phyloP scores from a whole-genome alignment of 2,888 invertebrate genomes.

The Polydrusus tereticollis region DNA sequence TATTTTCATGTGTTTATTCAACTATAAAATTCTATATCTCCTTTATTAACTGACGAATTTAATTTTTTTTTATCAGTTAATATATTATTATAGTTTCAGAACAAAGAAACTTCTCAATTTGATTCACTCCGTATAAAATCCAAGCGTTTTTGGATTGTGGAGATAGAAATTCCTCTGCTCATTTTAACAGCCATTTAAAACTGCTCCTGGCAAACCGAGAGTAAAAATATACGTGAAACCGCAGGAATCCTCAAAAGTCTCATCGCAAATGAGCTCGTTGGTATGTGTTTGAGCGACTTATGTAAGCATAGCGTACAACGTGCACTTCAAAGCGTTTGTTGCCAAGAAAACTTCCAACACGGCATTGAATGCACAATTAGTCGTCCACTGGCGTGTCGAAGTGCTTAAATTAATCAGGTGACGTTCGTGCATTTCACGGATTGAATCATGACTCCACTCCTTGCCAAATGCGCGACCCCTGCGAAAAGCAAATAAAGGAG shows the following conservation, averaged over 20 bases:
- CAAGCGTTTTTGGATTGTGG: too few species aligned
- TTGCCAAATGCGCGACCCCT: slow-evolving; percentile 50
- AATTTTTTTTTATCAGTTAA: too few species aligned
- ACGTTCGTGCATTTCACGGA: slow-evolving; percentile 53
- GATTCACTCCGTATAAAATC: too few species aligned
- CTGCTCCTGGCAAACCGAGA: too few species aligned
- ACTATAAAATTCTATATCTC: too few species aligned
- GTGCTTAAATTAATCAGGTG: slow-evolving; percentile 62
- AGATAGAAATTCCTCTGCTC: too few species aligned
- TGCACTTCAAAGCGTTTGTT: slow-evolving; percentile 38
- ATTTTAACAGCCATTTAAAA: too few species aligned
- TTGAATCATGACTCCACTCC: slow-evolving; percentile 54
- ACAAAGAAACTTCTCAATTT: too few species aligned
- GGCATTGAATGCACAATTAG: slow-evolving; percentile 58
- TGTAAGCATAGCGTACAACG: too few species aligned
- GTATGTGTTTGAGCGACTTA: slow-evolving; percentile 27
- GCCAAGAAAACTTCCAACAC: slow-evolving; percentile 38
- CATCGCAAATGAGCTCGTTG: slow-evolving; percentile 18
- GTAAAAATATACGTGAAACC: background rate
- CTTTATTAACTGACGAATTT: too few species aligned
- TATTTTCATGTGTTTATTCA: too few species aligned
- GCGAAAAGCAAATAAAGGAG: slow-evolving; percentile 38
- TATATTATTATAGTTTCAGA: too few species aligned
- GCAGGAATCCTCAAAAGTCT: background rate
- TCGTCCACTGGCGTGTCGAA: slow-evolving; percentile 62